Conservation (phyloP, 2,888 invertebrate genomes). For the Harmothoe impar region DNA sequence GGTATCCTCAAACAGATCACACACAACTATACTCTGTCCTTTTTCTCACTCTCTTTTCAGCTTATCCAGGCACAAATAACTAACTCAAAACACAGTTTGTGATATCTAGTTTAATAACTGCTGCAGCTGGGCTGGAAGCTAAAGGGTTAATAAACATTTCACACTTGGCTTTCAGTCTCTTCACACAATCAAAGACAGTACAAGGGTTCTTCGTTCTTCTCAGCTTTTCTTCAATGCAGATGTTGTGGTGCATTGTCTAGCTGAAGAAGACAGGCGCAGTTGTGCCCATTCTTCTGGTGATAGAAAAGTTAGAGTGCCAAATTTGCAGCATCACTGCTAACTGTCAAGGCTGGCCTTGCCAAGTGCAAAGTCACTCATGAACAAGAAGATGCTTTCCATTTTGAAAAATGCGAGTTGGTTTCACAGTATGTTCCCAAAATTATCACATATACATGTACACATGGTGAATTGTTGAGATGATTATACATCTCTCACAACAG, state of each 20-base stretch:
- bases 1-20: neutral
- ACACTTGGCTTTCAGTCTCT: neutral
- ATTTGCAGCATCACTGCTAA: neutral
- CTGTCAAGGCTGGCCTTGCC: neutral
- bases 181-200: neutral
- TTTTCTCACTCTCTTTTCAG: neutral
- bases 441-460: neutral
- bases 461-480: neutral
- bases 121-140: neutral
- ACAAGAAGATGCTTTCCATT: neutral
- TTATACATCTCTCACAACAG: neutral
- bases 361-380: neutral
- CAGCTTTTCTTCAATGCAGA: neutral
- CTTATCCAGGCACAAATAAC: slow-evolving; percentile 15
- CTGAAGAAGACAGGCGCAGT: neutral
- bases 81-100: neutral
- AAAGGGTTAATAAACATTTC: neutral
- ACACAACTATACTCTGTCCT: slow-evolving; percentile 25
- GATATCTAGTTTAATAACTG: neutral
- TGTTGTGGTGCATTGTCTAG: too few relatives aligned
- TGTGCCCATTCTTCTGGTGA: neutral
- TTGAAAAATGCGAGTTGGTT: neutral
- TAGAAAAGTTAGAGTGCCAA: neutral
- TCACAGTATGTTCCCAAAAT: neutral
- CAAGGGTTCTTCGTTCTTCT: neutral